Base-by-base conservation (phyloP, 2,797 vertebrate genomes). In the Sebastes alutus region DNA sequence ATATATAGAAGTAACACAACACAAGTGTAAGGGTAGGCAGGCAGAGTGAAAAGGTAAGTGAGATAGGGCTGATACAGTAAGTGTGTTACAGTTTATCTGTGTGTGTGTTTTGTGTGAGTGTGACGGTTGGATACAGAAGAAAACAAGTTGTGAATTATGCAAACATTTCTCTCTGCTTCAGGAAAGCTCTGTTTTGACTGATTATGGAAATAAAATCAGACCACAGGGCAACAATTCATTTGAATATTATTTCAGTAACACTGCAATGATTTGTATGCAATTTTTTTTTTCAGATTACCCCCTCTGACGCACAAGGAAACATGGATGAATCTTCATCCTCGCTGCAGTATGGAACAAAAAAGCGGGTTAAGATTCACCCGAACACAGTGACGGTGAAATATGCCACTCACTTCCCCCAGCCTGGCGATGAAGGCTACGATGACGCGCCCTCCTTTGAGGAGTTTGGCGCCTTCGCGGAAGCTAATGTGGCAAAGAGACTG, bases 331-430 rank as follows among this genome's bases (percentile, higher is more conserved):
- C 97, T 66, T 94, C 96, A 69, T 94, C 96, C 80, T 96, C 95
- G 1, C 87, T 94, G 90, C 97, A 96, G 92, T 94, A 96, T 27
- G 96, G 96, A 79, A 94, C 97, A 70, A 99, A 99, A 94, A 99
- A 99, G 92, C 93, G 96, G 71, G 98, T 99, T 67, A 99, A 99
- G 95, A 99, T 99, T 89, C 98, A 99, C 90, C 98, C 98, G 27
- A 97, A 97, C 90, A 97, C 97, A 11, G 96, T 99, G 72, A 99
- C 97, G 2, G 98, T 99, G 65, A 99, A 99, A 93, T 99, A 99
- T 13, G 97, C 97, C 84, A 97, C 97, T 67, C 97, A 99, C 92
- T 99, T 97, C 86, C 98, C 97, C n/a, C 98, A 99, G 88, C 97
- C 97, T 35, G 98, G 97, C 4, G 98, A 99, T 69, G 96, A 98